These are phyloP conservation scores for Sebastes diploproa DNA, from an alignment of 2,797 vertebrate species.

Conservation along the genomic window DNA sequence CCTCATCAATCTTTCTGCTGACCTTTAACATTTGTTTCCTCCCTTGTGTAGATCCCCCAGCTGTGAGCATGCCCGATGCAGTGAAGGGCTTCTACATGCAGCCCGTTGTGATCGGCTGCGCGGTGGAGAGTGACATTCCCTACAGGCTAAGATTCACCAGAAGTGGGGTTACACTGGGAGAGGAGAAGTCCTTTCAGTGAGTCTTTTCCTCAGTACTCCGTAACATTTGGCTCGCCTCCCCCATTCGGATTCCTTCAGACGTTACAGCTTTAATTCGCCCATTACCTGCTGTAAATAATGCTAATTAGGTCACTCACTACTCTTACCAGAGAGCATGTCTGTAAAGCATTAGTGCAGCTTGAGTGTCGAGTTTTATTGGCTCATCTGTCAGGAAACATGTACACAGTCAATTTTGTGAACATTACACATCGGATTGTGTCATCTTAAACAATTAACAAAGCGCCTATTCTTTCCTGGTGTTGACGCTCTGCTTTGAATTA, in stretches of 20 bases:
- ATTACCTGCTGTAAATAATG: conserved; percentile 43
- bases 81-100: conserved; percentile 85
- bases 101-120: conserved; percentile 86
- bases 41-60: conserved; percentile 79
- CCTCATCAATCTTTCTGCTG: conserved; percentile 63
- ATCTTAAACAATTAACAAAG: conserved; percentile 61
- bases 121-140: conserved; percentile 86
- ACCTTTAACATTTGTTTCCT: conserved; percentile 57
- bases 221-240: conserved; percentile 14
- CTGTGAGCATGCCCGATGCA: conserved; percentile 86
- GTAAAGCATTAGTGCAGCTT: conserved; percentile 50
- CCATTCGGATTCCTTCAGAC: conserved; percentile 3
- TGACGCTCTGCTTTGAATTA: conserved; percentile 68
- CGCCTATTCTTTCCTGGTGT: conserved; percentile 16
- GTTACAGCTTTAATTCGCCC: conserved; percentile 1
- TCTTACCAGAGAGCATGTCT: conserved; percentile 37
- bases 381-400: conserved; percentile 57
- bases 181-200: conserved; percentile 87
- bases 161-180: conserved; percentile 80
- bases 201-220: conserved; percentile 41
- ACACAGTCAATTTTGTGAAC: conserved; percentile 49
- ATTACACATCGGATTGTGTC: conserved; percentile 63
- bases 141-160: conserved; percentile 87
- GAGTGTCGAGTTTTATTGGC: conserved; percentile 47
- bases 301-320: conserved; percentile 48